These are phyloP conservation scores for Rhinogobius similis DNA, from an alignment of 2,113 vertebrate genomes.

Conservation along the genomic window DNA sequence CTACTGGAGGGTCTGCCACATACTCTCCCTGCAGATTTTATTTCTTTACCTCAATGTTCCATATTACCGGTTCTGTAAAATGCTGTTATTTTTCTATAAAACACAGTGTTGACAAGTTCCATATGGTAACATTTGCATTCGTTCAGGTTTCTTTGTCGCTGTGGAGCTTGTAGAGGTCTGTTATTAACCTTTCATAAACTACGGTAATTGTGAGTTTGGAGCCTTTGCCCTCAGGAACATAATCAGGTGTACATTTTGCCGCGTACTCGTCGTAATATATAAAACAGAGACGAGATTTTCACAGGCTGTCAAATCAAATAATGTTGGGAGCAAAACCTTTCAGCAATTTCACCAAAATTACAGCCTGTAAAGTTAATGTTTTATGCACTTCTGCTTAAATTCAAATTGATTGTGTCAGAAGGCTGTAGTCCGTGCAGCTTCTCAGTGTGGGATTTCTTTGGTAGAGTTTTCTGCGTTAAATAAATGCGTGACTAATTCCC, in stretches of 20 bases:
- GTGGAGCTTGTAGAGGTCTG: slow-evolving; percentile 11
- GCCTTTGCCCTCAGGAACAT: slow-evolving; percentile 29
- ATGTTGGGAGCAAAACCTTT: slow-evolving; percentile 9
- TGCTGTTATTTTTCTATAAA: background rate
- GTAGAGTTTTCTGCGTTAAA: slow-evolving; percentile 36
- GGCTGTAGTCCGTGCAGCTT: slow-evolving; percentile 29
- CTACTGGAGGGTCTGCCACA: too few relatives aligned
- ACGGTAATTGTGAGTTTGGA: slow-evolving; percentile 28
- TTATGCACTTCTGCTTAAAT: slow-evolving; percentile 15
- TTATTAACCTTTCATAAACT: slow-evolving; percentile 42
- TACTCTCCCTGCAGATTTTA: too few relatives aligned
- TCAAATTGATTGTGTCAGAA: slow-evolving; percentile 29
- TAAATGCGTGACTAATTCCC: slow-evolving; percentile 36
- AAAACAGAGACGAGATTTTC: slow-evolving; percentile 25
- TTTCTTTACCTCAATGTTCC: too few relatives aligned
- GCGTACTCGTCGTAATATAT: slow-evolving; percentile 17
- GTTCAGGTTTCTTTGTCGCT: background rate
- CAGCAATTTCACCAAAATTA: background rate
- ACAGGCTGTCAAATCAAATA: slow-evolving; percentile 35
- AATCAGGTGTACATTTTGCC: slow-evolving; percentile 40
- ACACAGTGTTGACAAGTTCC: background rate
- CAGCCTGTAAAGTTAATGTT: slow-evolving; percentile 19
- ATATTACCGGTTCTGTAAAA: background rate
- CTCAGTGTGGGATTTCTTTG: slow-evolving; percentile 53
- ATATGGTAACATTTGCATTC: background rate